Base-by-base conservation (phyloP, 1,140 invertebrate genomes). In the Lineus longissimus region DNA sequence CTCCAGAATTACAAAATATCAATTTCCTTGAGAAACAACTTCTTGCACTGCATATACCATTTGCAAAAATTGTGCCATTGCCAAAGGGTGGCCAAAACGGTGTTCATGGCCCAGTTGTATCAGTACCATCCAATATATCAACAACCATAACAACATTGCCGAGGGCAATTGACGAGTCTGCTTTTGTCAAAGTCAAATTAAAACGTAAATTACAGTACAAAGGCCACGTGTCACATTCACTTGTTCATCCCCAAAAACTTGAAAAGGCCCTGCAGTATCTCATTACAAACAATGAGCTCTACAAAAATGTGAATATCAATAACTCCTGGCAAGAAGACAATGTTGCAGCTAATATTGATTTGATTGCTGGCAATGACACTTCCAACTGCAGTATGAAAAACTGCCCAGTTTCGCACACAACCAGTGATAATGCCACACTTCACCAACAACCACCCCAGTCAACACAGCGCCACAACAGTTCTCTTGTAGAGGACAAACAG, bases 1-100 rank as follows among this genome's bases (percentile, higher is more conserved):
- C 47, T 27, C 19, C n/a, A 23, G 25, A 19, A 27, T 27, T 51
- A 9, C 4, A 19, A 51, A 19, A 51, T 9, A 6, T 51, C 19
- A 51, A 51, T 51, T 51, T 27, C 19, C 47, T 51, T 23, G 47
- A 51, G n/a, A 27, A 23, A 9, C 47, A 51, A 23, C 47, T 51
- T 27, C 19, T 51, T 51, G n/a, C 47, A 51, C n/a, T 51, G n/a
- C n/a, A 51, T 27, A 51, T 51, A 51, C 47, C 47, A 51, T 51
- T 51, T 27, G 25, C 25, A 7, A 51, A 51, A n/a, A 51, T 51
- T 19, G 25, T 51, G n/a, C 19, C 47, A 7, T 51, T 51, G 25
- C 47, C 47, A n/a, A 51, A 51, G n/a, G 19, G 25, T 23, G 47
- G 47, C 25, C n/a, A 51, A 27, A 19, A 51, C n/a, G 47, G 47